Evolutionary conservation across 2,797 vertebrate genomes (phyloP).

Genomic region (Pelochelys cantorii): DNA sequence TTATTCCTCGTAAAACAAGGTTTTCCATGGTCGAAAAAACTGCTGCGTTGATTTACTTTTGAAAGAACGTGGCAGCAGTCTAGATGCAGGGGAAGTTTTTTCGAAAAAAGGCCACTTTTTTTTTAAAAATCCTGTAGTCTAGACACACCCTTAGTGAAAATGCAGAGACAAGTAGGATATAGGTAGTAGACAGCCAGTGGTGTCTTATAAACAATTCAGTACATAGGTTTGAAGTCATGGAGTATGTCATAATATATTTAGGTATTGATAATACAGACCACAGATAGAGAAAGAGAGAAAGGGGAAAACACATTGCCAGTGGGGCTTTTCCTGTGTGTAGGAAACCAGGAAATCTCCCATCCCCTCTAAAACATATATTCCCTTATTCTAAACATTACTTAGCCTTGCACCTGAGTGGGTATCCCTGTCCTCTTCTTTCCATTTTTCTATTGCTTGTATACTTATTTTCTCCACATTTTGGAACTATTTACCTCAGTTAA

Average conservation of each 20-base stretch:
- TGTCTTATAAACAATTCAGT: rapidly evolving
- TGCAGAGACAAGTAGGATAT: rapidly evolving
- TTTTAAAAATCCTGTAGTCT: too few species aligned
- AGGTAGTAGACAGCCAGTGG: neutral
- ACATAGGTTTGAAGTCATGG: neutral
- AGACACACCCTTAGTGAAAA: too few species aligned
- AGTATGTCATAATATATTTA: neutral
- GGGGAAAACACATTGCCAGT: neutral
- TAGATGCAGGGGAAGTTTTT: too few species aligned
- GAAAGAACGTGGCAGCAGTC: too few species aligned
- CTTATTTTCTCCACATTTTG: neutral
- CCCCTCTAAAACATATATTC: neutral
- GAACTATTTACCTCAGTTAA: neutral
- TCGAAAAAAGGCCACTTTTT: too few species aligned
- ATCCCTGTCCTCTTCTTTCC: neutral
- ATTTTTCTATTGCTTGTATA: rapidly evolving
- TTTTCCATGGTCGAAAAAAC: too few species aligned
- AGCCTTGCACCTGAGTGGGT: neutral
- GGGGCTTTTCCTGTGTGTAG: rapidly evolving
- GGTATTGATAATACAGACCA: neutral
- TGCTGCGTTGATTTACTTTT: too few species aligned
- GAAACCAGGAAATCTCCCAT: neutral
- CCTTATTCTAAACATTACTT: neutral
- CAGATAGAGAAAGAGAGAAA: neutral
- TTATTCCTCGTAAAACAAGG: too few species aligned